These are phyloP conservation scores for Cyclargus thomasi DNA, from an alignment of 1,140 invertebrate genomes.

Conservation along the genomic window DNA sequence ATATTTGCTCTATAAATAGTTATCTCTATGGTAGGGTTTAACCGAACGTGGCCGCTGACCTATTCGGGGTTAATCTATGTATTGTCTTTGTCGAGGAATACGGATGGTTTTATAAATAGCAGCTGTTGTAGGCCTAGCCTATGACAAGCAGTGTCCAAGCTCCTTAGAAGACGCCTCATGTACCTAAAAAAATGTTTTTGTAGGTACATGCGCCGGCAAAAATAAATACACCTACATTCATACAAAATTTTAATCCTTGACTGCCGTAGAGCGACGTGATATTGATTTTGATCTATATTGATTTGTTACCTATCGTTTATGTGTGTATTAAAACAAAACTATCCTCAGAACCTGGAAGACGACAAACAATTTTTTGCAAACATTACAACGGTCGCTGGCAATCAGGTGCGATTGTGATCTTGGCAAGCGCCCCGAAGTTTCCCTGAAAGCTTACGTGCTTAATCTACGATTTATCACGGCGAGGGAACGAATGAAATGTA, in stretches of 20 bases:
- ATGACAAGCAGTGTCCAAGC: no score
- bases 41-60: background rate
- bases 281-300: no score
- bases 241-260: no score
- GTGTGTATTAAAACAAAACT: background rate
- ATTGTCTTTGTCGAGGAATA: no score
- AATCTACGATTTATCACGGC: constrained; percentile 14
- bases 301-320: no score
- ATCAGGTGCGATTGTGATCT: constrained; percentile 11
- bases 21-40: background rate
- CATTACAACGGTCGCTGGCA: background rate
- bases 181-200: no score
- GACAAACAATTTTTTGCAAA: background rate
- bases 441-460: constrained; percentile 14
- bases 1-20: background rate
- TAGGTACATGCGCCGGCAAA: no score
- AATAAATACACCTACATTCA: no score
- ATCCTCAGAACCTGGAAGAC: background rate
- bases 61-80: background rate
- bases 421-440: constrained; percentile 5
- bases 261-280: no score
- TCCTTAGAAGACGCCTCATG: no score
- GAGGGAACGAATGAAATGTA: background rate
- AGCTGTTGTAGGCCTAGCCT: no score
- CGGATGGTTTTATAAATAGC: no score